Base-by-base conservation (phyloP, 2,888 invertebrate genomes). In the Odontomyia ornata region DNA sequence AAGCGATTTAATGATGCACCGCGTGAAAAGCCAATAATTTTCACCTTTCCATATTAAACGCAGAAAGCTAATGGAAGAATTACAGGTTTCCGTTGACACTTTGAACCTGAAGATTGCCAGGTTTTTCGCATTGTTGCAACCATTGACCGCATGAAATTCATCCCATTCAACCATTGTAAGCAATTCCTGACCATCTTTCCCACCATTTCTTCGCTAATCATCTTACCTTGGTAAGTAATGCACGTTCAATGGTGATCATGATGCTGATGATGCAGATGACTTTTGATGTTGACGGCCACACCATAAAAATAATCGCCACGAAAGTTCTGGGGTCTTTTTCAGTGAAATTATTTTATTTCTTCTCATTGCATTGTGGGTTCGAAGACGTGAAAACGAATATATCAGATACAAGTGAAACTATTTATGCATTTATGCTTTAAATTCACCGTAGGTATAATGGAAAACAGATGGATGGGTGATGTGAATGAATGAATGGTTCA, bases 11-110 rank as follows among this genome's bases (percentile, higher is more conserved):
- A 52, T 9, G 52, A 52, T n/a, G 13, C 13, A n/a, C 18, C 15
- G 13, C 43, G 13, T 52, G 7, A 11, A 15, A 47, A 47, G 43
- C 69, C 13, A 3, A 47, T 69, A 28, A 56, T 72, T 72, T 72
- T 72, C 72, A 25, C 72, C 52, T 21, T 47, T 27, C 18, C 52
- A n/a, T 15, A 28, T 30, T 56, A 21, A 69, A 23, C 23, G n/a
- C 52, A 27, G 72, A 72, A 23, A 67, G n/a, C 46, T 36, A 67
- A 67, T 67, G 5, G 46, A 67, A 11, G 30, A 46, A 23, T 36
- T 67, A 67, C 67, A 25, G 46, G 67, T 67, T 36, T 67, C 15
- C 46, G 67, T 67, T 67, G 67, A 67, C 67, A 67, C 46, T 36
- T 64, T 67, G 43, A 67, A 67, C 67, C 67, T 67, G 60, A 25